Evolutionary conservation across 2,888 invertebrate genomes (phyloP).

Genomic region (Taenaris catops): DNA sequence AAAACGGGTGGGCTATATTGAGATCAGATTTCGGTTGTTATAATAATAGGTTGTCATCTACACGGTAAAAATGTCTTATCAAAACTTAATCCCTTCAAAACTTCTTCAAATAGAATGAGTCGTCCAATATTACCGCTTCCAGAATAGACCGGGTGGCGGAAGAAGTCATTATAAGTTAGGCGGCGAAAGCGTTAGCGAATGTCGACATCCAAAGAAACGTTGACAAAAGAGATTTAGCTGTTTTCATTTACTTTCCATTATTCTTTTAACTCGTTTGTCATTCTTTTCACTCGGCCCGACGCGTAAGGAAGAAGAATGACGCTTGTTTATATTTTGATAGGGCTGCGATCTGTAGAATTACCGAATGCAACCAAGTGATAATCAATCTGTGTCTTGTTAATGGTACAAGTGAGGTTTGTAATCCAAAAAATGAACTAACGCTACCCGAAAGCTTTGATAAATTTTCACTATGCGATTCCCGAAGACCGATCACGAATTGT

Average conservation of each 20-base stretch:
- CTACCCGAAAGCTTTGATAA: too few species aligned
- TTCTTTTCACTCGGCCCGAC: conserved; percentile 59
- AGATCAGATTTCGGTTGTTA: too few species aligned
- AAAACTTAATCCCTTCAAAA: background rate
- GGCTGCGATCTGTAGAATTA: background rate
- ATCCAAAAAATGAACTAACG: too few species aligned
- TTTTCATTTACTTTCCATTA: conserved; percentile 76
- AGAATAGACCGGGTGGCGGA: conserved; percentile 10
- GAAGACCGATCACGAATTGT: too few species aligned
- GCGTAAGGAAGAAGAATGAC: conserved; percentile 64
- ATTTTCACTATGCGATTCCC: too few species aligned
- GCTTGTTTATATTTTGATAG: conserved; percentile 56
- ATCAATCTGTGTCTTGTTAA: too few species aligned
- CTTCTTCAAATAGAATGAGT: conserved; percentile 1
- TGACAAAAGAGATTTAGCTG: conserved; percentile 61
- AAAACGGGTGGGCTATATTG: too few species aligned
- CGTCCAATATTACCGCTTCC: background rate
- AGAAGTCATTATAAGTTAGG: conserved; percentile 25
- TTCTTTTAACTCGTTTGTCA: conserved; percentile 73
- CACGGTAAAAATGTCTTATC: background rate
- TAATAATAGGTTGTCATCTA: background rate
- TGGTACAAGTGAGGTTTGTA: too few species aligned
- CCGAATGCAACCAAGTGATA: too few species aligned
- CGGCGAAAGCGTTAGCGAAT: conserved; percentile 12
- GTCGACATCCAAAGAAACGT: conserved; percentile 18